A percentile compares a stretch with the other conserved stretches of the same genome.
Conservation (phyloP, 35 echinoderm and acorn worm species). For the Apostichopus californicus region DNA sequence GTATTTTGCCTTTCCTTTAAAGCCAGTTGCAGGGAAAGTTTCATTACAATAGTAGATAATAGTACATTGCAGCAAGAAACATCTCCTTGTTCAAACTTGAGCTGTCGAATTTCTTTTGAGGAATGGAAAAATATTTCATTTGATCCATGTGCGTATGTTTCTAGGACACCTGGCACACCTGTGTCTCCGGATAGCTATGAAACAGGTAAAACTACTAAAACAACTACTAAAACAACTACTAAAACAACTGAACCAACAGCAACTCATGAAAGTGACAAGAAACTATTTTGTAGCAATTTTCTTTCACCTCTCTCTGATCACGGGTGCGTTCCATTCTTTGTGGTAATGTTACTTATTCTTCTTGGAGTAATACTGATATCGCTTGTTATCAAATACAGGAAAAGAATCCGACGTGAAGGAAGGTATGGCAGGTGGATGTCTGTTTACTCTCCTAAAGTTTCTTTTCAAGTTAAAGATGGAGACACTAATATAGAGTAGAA, state of each 20-base stretch:
- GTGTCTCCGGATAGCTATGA: neutral
- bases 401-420: neutral
- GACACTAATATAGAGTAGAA: too few relatives aligned
- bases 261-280: too few relatives aligned
- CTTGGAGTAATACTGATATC: neutral
- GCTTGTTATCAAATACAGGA: neutral
- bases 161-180: neutral
- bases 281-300: too few relatives aligned
- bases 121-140: neutral
- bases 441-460: conserved; percentile 12
- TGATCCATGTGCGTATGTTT: neutral
- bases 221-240: neutral
- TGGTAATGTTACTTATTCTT: too few relatives aligned
- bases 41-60: neutral
- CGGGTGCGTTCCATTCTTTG: too few relatives aligned
- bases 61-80: neutral
- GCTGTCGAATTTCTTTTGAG: neutral
- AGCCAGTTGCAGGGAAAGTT: neutral
- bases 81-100: neutral
- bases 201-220: neutral
- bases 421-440: conserved; percentile 33
- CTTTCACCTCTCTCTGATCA: too few relatives aligned
- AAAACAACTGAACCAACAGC: too few relatives aligned
- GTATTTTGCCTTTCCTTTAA: neutral
- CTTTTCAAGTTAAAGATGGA: neutral